Percentiles rank a stretch among this genome's conserved stretches.
phyloP scores from a whole-genome alignment of 2,888 invertebrate species.

The Andrena haemorrhoa region DNA sequence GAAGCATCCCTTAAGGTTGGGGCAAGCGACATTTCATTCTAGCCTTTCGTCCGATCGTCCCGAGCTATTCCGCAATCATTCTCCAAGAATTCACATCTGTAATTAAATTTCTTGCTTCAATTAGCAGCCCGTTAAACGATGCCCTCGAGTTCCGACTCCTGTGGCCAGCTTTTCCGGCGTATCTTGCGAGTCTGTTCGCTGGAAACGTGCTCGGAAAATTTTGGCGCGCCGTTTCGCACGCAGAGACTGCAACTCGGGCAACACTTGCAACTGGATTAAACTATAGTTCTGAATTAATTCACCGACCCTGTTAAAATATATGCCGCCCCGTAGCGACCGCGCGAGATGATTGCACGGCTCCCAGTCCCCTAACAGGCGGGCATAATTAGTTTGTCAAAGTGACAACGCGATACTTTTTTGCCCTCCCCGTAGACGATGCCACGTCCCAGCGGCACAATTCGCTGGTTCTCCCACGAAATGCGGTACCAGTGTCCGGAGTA shows the following conservation, averaged over 20 bases:
- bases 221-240: neutral
- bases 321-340: conserved; percentile 9
- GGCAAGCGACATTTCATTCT: neutral
- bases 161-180: too few relatives aligned
- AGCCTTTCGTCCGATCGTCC: neutral
- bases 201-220: conserved; percentile 16
- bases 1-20: conserved; percentile 28
- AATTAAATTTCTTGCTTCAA: too few relatives aligned
- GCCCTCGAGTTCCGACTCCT: too few relatives aligned
- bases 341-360: conserved; percentile 39
- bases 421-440: neutral
- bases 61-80: too few relatives aligned
- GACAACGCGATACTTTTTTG: conserved; percentile 52
- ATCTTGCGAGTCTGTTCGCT: neutral
- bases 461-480: conserved; percentile 21
- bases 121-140: too few relatives aligned
- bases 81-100: too few relatives aligned
- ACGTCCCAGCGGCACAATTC: conserved; percentile 45
- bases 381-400: conserved; percentile 59
- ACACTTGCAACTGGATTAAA: conserved; percentile 59
- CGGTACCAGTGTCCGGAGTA: neutral
- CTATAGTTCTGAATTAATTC: conserved; percentile 62
- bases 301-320: conserved; percentile 45
- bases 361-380: conserved; percentile 14
- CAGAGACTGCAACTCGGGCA: conserved; percentile 27